phyloP scores from a whole-genome alignment of 2,113 vertebrate genomes.

The Leptodactylus fuscus region DNA sequence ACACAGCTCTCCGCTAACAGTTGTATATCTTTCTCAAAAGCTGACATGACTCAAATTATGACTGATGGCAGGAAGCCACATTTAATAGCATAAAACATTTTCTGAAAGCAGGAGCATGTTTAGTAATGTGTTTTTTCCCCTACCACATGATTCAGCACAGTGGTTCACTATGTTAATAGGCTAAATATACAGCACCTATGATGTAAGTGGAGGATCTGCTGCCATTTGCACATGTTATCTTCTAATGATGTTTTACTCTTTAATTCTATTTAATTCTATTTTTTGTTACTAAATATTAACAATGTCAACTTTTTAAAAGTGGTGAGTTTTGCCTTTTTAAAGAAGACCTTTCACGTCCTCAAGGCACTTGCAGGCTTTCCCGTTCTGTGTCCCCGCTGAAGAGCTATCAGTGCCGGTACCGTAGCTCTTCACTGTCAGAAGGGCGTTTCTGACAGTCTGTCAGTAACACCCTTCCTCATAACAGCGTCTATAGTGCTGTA shows the following conservation, averaged over 20 bases:
- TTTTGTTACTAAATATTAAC: not conserved
- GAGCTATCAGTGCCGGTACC: no score
- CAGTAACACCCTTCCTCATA: no score
- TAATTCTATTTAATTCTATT: not conserved
- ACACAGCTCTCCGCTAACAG: not conserved
- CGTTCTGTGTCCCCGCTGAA: no score
- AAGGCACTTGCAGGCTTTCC: no score
- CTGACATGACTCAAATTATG: conserved; percentile 21
- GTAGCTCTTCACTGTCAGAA: no score
- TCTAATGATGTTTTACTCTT: not conserved
- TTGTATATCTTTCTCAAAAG: not conserved
- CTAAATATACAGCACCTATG: not conserved
- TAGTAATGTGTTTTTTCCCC: conserved; percentile 20
- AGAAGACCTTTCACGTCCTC: no score
- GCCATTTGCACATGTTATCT: not conserved
- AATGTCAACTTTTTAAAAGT: not conserved
- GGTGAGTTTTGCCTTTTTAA: no score
- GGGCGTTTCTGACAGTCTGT: no score
- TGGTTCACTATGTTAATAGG: not conserved
- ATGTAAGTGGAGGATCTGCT: not conserved
- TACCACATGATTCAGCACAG: not conserved
- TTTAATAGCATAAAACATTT: conserved; percentile 7
- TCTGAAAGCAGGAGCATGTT: conserved; percentile 14
- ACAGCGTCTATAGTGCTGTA: no score
- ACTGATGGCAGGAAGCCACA: conserved; percentile 30